phyloP scores from a whole-genome alignment of 2,113 vertebrate species.

The rat (Rattus norvegicus) region GRCr8 NC_086029.1:77186001-77186500 shows the following conservation, averaged over 20 bases:
- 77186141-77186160: constrained; percentile 51
- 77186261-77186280: not conserved
- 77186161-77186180: constrained; percentile 44
- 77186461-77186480: not conserved
- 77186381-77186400: not conserved
- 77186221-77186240: not conserved
- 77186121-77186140: not conserved
- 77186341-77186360: not conserved
- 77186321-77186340: constrained; percentile 3
- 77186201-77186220: not conserved
- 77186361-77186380: not conserved
- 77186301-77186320: constrained; percentile 31
- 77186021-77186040: constrained; percentile 98
- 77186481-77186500: constrained; percentile 11
- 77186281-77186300: not conserved
- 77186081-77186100: not conserved
- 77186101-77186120: constrained; percentile 24
- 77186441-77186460: not conserved
- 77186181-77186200: not conserved
- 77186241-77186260: not conserved
- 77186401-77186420: constrained; percentile 3
- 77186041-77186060: constrained; percentile 99
- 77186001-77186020: constrained; percentile 97
- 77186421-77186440: not conserved
- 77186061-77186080: constrained; percentile 79